phyloP scores from a whole-genome alignment of 2,888 invertebrate genomes.

The Chironomus riparius region DNA sequence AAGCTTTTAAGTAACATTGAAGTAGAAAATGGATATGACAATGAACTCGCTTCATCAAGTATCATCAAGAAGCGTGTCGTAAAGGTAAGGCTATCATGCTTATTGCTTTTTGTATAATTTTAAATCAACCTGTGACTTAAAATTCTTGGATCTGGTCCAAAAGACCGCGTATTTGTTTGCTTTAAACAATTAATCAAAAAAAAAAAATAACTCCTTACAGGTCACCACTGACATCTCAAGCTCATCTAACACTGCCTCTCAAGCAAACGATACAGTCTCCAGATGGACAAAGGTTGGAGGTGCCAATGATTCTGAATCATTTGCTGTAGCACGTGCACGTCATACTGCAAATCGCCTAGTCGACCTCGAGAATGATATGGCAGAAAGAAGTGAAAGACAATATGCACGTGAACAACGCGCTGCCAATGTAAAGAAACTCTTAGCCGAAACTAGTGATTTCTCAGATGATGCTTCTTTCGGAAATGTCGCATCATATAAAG shows the following conservation, averaged over 20 bases:
- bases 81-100: slow-evolving; percentile 19
- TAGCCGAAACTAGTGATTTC: slow-evolving; percentile 45
- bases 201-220: background rate
- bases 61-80: slow-evolving; percentile 2
- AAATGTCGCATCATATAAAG: slow-evolving; percentile 3
- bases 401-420: slow-evolving; percentile 62
- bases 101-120: background rate
- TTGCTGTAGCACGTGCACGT: slow-evolving; percentile 47
- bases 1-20: slow-evolving; percentile 21
- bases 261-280: background rate
- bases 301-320: slow-evolving; percentile 23
- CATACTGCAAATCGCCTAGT: slow-evolving; percentile 57
- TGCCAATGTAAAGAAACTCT: slow-evolving; percentile 58
- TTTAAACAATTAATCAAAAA: too few relatives aligned
- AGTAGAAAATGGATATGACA: background rate
- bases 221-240: background rate
- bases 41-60: background rate
- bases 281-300: slow-evolving; percentile 10
- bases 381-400: slow-evolving; percentile 57
- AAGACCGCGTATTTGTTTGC: too few relatives aligned
- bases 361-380: slow-evolving; percentile 70
- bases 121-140: background rate
- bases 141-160: too few relatives aligned
- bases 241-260: background rate
- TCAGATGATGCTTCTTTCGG: background rate